A percentile compares a stretch with the other conserved stretches of the same genome.
Conservation (phyloP, 2,888 invertebrate species). For the Platycheirus albimanus region DNA sequence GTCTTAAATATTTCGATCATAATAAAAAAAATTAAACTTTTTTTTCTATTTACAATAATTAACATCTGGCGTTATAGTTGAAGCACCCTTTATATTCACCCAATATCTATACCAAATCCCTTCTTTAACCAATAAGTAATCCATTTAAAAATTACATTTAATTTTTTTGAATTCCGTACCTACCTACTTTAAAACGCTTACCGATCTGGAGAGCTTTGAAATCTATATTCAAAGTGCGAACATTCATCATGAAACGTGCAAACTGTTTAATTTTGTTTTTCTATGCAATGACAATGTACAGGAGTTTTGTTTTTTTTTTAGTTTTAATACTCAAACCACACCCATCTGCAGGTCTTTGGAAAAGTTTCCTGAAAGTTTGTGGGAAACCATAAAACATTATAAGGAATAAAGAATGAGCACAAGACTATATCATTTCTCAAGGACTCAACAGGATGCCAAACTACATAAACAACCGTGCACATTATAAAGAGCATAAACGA, state of each 20-base stretch:
- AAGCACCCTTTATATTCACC: too few species aligned
- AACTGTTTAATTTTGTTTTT: neutral
- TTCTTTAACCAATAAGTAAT: too few species aligned
- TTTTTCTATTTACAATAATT: too few species aligned
- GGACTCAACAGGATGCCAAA: constrained; percentile 66
- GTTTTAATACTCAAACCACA: neutral
- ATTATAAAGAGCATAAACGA: constrained; percentile 59
- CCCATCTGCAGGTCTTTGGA: constrained; percentile 4
- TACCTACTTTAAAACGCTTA: too few species aligned
- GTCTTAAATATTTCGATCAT: too few species aligned
- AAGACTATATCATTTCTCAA: constrained; percentile 63
- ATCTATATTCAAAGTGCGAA: neutral
- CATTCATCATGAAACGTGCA: constrained; percentile 5
- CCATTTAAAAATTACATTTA: too few species aligned
- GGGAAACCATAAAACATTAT: constrained; percentile 63
- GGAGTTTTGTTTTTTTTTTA: constrained; percentile 1
- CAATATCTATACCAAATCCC: too few species aligned
- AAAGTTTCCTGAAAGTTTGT: constrained; percentile 39
- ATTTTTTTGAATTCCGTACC: too few species aligned
- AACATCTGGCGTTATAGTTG: too few species aligned
- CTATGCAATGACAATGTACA: neutral
- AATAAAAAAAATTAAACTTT: too few species aligned
- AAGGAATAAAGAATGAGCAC: constrained; percentile 48
- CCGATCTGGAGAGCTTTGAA: too few species aligned
- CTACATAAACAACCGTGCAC: constrained; percentile 59